phyloP scores from a whole-genome alignment of 2,888 invertebrate genomes.

The Tigriopus californicus region DNA sequence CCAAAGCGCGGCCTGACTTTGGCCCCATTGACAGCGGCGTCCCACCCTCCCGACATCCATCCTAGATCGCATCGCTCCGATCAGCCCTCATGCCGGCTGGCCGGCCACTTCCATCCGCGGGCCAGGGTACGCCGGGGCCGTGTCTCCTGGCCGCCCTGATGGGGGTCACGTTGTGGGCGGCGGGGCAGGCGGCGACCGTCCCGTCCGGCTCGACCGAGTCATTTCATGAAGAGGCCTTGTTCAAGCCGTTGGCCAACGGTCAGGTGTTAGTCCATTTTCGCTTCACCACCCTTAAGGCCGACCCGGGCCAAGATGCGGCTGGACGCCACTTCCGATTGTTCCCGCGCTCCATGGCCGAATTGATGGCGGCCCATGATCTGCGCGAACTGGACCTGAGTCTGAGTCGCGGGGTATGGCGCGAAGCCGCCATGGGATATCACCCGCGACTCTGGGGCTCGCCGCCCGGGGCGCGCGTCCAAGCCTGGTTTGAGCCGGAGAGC shows the following conservation, averaged over 20 bases:
- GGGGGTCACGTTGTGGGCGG: too few relatives aligned
- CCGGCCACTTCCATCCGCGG: too few relatives aligned
- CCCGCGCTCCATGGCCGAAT: conserved; percentile 70
- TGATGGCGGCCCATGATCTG: conserved; percentile 60
- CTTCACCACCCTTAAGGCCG: not conserved
- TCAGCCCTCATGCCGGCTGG: too few relatives aligned
- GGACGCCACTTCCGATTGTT: conserved; percentile 54
- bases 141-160: too few relatives aligned
- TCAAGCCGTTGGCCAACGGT: not conserved
- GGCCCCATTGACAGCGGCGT: too few relatives aligned
- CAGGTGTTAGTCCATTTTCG: not conserved
- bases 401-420: conserved; percentile 84
- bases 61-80: too few relatives aligned
- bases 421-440: conserved; percentile 74
- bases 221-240: not conserved
- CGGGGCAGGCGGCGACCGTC: not conserved
- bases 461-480: conserved; percentile 82
- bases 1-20: too few relatives aligned
- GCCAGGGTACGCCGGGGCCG: too few relatives aligned
- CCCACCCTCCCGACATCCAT: too few relatives aligned
- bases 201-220: not conserved
- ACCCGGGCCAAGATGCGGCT: too few relatives aligned
- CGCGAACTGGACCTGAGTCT: conserved; percentile 76
- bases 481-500: conserved; percentile 79
- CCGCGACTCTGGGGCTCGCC: conserved; percentile 61